Evolutionary conservation across 2,888 invertebrate genomes (phyloP), one percentile per base, ranked within the genome.

Genomic region (Didymodactylos carnosus): DNA sequence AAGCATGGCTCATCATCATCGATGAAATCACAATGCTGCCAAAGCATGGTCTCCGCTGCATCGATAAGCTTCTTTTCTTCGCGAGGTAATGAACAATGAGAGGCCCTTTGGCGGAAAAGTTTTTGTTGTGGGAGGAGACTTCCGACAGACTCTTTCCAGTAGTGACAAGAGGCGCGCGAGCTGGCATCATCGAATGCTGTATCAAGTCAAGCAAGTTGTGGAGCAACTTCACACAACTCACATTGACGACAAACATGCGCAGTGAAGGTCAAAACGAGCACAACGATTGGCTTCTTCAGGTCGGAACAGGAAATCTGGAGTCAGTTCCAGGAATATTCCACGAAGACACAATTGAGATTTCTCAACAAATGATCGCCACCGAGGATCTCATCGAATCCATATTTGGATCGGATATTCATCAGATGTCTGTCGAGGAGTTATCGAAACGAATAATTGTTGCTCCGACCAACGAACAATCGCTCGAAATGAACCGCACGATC

Each of bases 41-140:
- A 46, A 11, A 23, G n/a, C 23, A 46, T 23, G 23, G n/a, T 23
- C 23, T 46, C 23, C n/a, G 46, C n/a, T 23, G n/a, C 11, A 23
- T n/a, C 23, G 46, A 46, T 46, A 23, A 23, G 11, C n/a, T 19
- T 23, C 23, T n/a, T n/a, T n/a, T n/a, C n/a, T 46, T 39, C 23
- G 39, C n/a, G 72, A 72, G 10, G 23, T 69, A 0, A 62, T 41
- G 41, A n/a, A n/a, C 13, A 4, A 7, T n/a, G 23, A 72, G 13
- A 19, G 62, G 16, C 69, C 41, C 11, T 72, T 72, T 41, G 72
- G 69, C n/a, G 72, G 72, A 16, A 72, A 69, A 29, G n/a, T 19
- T 29, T 23, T 72, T 19, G 16, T 72, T 19, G 14, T 72, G 0
- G 35, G 46, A 41, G 69, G 72, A 13, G 72, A 72, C 23, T 72